A percentile compares a stretch with the other conserved stretches of the same genome.
Evolutionary conservation across 2,113 vertebrate genomes (phyloP).

Genomic region (Symphodus melops): DNA sequence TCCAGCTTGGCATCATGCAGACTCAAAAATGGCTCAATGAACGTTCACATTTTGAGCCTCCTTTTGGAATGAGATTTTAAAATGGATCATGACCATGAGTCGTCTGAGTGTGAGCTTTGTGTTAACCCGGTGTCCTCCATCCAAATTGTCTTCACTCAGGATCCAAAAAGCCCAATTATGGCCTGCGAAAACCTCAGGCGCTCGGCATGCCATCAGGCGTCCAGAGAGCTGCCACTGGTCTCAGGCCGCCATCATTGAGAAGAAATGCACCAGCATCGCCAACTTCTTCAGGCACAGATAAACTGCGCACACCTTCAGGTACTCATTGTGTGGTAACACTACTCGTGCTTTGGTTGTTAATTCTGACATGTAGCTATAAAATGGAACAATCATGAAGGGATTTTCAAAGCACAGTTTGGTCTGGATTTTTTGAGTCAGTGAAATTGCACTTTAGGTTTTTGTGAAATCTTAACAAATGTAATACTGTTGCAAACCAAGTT

Average conservation of each 20-base stretch:
- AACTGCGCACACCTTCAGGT: slow-evolving; percentile 45
- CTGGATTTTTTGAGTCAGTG: too few species aligned
- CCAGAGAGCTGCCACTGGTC: slow-evolving; percentile 28
- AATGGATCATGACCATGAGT: background rate
- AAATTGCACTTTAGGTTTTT: too few species aligned
- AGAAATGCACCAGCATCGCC: background rate
- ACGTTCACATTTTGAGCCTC: too few species aligned
- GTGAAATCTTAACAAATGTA: too few species aligned
- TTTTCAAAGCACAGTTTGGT: background rate
- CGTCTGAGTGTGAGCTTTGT: background rate
- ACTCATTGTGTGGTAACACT: background rate
- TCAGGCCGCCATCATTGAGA: slow-evolving; percentile 34
- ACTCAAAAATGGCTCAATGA: too few species aligned
- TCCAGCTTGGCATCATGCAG: too few species aligned
- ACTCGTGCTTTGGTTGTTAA: background rate
- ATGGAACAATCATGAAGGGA: background rate
- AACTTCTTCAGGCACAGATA: slow-evolving; percentile 17
- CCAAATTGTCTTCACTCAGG: slow-evolving; percentile 16
- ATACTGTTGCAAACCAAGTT: too few species aligned
- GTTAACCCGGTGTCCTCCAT: background rate
- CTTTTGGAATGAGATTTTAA: too few species aligned
- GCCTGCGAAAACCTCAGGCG: slow-evolving; percentile 24
- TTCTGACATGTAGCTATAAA: background rate
- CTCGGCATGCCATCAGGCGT: slow-evolving; percentile 23
- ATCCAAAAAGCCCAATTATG: slow-evolving; percentile 38